Percentiles rank a stretch among this genome's conserved stretches.
Conservation (phyloP, 2,888 invertebrate genomes). For the Eilema depressum region DNA sequence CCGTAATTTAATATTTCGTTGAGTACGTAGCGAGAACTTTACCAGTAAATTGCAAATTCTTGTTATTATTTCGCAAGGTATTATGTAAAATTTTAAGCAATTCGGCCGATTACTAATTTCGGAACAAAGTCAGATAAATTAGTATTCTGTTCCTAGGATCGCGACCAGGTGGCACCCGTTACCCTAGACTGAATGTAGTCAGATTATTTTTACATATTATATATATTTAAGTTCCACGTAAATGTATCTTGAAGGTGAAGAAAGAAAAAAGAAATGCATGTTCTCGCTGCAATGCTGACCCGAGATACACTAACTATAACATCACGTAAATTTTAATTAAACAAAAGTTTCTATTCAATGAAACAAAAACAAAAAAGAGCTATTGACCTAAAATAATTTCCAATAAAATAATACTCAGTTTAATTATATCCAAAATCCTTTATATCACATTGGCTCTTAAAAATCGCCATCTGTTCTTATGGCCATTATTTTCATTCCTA, state of each 20-base stretch:
- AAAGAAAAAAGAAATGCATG: no score
- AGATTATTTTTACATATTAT: no score
- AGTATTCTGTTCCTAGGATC: not conserved
- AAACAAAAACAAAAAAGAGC: no score
- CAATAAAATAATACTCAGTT: not conserved
- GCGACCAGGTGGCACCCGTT: not conserved
- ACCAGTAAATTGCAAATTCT: not conserved
- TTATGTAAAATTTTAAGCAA: not conserved
- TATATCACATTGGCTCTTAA: constrained; percentile 41
- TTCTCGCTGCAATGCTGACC: no score
- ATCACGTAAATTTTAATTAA: no score
- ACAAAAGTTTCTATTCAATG: no score
- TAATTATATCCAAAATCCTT: constrained; percentile 1
- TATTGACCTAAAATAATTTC: no score
- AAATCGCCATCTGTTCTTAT: constrained; percentile 58
- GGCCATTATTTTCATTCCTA: constrained; percentile 68
- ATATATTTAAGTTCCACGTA: no score
- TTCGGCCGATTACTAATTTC: not conserved
- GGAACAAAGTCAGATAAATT: not conserved
- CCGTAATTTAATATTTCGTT: not conserved
- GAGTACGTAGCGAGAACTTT: not conserved
- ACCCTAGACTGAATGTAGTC: not conserved
- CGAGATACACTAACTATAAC: no score
- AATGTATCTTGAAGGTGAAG: no score
- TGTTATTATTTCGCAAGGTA: not conserved